A percentile compares a stretch with the other conserved stretches of the same genome.
Evolutionary conservation across 2,113 vertebrate species (phyloP).

Genomic region (Mus musculus): DNA sequence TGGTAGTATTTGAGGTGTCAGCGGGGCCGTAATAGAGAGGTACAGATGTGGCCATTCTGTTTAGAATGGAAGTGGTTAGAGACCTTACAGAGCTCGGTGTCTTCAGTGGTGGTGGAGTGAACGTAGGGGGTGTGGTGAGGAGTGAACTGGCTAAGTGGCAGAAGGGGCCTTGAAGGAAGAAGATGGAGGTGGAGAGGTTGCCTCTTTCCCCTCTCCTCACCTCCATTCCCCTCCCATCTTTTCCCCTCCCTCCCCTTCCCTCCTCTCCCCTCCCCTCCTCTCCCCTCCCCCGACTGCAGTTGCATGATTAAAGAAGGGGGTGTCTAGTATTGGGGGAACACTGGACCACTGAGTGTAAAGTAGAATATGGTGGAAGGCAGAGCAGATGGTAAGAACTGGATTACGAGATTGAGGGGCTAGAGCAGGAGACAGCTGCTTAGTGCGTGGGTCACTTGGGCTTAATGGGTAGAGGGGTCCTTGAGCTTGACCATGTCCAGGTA

Average conservation of each 20-base stretch:
- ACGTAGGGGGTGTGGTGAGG: too few species aligned
- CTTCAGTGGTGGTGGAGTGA: background rate
- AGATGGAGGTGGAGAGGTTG: background rate
- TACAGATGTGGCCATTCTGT: background rate
- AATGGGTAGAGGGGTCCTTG: background rate
- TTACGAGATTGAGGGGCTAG: background rate
- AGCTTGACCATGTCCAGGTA: background rate
- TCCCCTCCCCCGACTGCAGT: too few species aligned
- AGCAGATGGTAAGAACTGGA: background rate
- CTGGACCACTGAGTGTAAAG: background rate
- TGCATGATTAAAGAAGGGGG: background rate
- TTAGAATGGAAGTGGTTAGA: background rate
- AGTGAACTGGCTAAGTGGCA: background rate
- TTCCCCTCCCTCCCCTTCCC: background rate
- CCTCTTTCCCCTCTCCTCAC: background rate
- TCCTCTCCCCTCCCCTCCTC: background rate
- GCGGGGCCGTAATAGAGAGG: background rate
- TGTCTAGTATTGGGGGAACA: background rate
- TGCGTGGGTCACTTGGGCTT: background rate
- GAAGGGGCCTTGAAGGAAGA: background rate
- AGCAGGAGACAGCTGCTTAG: background rate
- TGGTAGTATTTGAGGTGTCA: background rate
- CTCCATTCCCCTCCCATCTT: background rate
- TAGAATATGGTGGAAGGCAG: background rate
- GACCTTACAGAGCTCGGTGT: background rate